Evolutionary conservation across 1,140 invertebrate species (phyloP), one percentile per base, ranked within the genome.

Genomic region (Hermatobates lingyangjiaoensis): DNA sequence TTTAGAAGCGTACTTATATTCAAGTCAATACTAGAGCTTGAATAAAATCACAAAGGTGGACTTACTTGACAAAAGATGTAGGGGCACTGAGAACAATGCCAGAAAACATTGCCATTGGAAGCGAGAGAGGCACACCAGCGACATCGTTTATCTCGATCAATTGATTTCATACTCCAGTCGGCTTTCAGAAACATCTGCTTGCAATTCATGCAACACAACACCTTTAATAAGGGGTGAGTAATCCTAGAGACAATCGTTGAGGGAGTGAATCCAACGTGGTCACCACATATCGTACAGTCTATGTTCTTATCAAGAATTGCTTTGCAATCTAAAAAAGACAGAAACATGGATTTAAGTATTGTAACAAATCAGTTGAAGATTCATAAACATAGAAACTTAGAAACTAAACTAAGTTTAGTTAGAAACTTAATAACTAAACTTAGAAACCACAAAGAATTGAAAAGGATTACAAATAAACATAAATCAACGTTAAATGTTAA

Each of bases 201-300:
- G 47, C 54, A 55, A n/a, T 30, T 42, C 20, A 24, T 26, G 28
- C 54, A 55, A 12, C 27, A 23, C 27, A 55, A 25, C 21, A 55
- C 54, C 38, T 49, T 55, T n/a, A 55, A 28, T 5, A 52, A 7
- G 34, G 54, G 54, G 25, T 55, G 54, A 15, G 46, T 49, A 14
- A 52, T 49, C 1, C 30, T 18, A 18, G 25, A 26, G 14, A 28
- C 20, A 27, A 49, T 20, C 2, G 52, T 1, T 26, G 38, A 20
- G 25, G 48, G 38, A 27, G 40, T 26, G 44, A 42, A 51, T 1
- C 54, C 50, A 2, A 55, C 38, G 34, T 55, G 54, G 27, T 45
- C 49, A n/a, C 46, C 49, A 30, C 52, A 53, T 4, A 56, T 40
- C 3, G 51, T 53, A 20, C 51, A 56, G 39, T 56, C 45, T 4